Percentiles rank a stretch among this genome's conserved stretches.
These are phyloP conservation scores for Anableps anableps DNA, from an alignment of 2,797 vertebrate species.

Conservation along the genomic window DNA sequence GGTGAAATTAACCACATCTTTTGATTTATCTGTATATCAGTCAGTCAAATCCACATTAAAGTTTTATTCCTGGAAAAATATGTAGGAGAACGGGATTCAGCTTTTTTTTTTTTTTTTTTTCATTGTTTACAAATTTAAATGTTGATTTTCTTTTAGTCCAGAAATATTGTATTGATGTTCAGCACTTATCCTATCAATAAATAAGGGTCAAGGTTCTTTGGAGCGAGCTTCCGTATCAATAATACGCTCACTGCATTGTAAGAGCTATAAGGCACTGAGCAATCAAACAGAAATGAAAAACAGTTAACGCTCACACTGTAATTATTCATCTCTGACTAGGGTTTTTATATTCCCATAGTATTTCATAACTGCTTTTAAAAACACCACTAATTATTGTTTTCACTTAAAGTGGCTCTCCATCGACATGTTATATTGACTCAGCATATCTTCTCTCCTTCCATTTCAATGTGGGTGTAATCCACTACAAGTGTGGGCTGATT, in stretches of 20 bases:
- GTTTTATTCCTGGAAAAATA: not conserved
- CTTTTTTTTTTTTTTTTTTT: not conserved
- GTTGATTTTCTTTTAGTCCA: not conserved
- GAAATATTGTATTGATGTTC: not conserved
- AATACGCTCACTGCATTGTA: conserved; percentile 11
- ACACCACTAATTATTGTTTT: conserved; percentile 49
- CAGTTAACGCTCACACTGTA: conserved; percentile 29
- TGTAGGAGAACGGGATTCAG: not conserved
- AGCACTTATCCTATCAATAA: not conserved
- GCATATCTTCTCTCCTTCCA: conserved; percentile 27
- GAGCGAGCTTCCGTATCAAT: conserved; percentile 8
- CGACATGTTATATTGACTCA: conserved; percentile 40
- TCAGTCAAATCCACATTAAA: not conserved
- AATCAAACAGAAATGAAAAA: conserved; percentile 41
- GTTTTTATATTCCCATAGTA: conserved; percentile 28
- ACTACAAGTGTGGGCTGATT: conserved; percentile 33
- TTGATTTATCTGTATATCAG: not conserved
- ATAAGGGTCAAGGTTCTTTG: conserved; percentile 1
- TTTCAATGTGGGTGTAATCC: conserved; percentile 43
- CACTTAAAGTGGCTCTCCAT: conserved; percentile 44
- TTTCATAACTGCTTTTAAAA: conserved; percentile 32
- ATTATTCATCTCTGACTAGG: conserved; percentile 34
- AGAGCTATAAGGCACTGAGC: not conserved
- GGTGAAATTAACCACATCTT: not conserved
- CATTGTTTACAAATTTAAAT: not conserved